Evolutionary conservation across 2,113 vertebrate genomes (phyloP).

Genomic region (Muntiacus reevesi): DNA sequence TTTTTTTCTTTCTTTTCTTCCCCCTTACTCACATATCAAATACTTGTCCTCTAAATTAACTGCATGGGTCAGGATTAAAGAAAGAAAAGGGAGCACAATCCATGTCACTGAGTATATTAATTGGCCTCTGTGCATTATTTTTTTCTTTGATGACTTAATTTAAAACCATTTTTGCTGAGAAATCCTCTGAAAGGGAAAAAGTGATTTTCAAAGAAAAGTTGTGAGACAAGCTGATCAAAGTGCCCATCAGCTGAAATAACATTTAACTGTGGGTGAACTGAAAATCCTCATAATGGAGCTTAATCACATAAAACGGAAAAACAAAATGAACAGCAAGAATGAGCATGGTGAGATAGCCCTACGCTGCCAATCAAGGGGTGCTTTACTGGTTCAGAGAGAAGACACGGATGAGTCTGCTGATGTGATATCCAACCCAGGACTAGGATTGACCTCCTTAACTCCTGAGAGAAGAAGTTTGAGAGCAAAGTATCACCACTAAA

Average conservation of each 20-base stretch:
- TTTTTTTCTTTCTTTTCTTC: not conserved
- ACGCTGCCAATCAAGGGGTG: not conserved
- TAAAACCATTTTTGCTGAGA: slow-evolving; percentile 65
- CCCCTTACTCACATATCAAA: not conserved
- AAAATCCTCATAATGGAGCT: slow-evolving; percentile 56
- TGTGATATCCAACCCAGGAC: not conserved
- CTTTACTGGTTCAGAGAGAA: not conserved
- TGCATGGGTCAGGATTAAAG: not conserved
- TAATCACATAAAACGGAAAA: slow-evolving; percentile 57
- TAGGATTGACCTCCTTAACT: not conserved
- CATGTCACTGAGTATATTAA: slow-evolving; percentile 2
- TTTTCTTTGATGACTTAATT: slow-evolving; percentile 60
- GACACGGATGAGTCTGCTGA: not conserved
- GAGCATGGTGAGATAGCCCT: not conserved
- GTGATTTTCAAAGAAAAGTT: slow-evolving; percentile 51
- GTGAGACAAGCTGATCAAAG: slow-evolving; percentile 55
- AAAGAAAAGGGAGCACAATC: not conserved
- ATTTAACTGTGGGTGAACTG: slow-evolving; percentile 57
- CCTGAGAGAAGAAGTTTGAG: not conserved
- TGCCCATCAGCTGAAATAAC: slow-evolving; percentile 50
- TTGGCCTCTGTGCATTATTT: slow-evolving; percentile 27
- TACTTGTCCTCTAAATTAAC: slow-evolving; percentile 33
- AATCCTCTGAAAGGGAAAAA: slow-evolving; percentile 33
- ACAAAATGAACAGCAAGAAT: slow-evolving; percentile 52
- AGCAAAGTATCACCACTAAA: not conserved